Base-by-base conservation (phyloP, 2,888 invertebrate species). In the Eudemis profundana region DNA sequence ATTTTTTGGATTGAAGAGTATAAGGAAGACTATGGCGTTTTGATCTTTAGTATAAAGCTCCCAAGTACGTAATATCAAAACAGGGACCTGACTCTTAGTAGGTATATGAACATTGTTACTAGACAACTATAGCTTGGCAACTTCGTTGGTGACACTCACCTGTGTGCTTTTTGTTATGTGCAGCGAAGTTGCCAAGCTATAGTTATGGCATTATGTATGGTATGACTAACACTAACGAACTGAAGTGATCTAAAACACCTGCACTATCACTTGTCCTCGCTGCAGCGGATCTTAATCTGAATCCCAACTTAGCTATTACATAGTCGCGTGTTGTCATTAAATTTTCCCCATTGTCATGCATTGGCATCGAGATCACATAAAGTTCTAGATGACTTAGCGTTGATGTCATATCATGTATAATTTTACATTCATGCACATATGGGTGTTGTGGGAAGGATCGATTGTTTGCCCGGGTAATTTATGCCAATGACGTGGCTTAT, bases 311-410 rank as follows among this genome's bases (percentile, higher is more conserved):
- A n/a, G 51, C 21, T 21, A 33, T 21, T n/a, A 59, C 19, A 59
- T 17, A 46, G 2, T 17, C 21, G 19, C 36, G 21, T 47, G 60
- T 7, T 33, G 59, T 53, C 64, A 65, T 51, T 53, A 15, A 60
- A 21, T 65, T 65, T 65, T 60, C 53, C 60, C 65, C 46, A 65
- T 40, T 65, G 65, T 53, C 60, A 47, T n/a, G n/a, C n/a, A n/a
- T 60, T 36, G 29, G 10, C 36, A 19, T 21, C 44, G 19, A 46
- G 46, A 65, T 51, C 51, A 49, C 29, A 44, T 54, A 38, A 38
- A 47, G 54, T 19, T 38, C 29, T 14, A 49, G 56, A 56, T 56
- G 56, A 44, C 42, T 56, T 29, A 7, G 27, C 44, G 56, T 56
- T 62, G 46, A 64, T 59, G 64, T 64, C 50, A 64, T 29, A 33